Conservation (phyloP, 2,113 vertebrate genomes). For the Odontesthes bonariensis region DNA sequence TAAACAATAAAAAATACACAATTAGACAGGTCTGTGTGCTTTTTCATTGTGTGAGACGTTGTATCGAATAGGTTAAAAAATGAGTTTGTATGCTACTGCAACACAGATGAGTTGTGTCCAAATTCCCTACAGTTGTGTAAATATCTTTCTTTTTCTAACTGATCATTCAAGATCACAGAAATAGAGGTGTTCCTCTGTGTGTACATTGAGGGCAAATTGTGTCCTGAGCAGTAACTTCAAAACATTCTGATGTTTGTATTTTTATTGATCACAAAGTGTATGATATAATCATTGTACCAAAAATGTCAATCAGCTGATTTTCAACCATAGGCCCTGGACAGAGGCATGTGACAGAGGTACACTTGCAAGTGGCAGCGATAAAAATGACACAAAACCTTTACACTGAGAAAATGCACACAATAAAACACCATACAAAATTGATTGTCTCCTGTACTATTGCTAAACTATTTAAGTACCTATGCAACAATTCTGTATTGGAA, state of each 20-base stretch:
- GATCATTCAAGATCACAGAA: neutral
- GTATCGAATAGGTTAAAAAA: neutral
- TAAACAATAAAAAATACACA: constrained; percentile 77
- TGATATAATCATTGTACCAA: neutral
- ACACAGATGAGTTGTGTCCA: neutral
- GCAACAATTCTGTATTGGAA: too few species aligned
- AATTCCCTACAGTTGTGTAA: neutral
- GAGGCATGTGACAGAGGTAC: neutral
- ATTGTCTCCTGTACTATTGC: neutral
- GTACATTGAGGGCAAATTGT: neutral
- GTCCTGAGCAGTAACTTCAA: neutral
- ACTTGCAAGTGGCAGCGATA: neutral
- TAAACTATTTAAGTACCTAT: too few species aligned
- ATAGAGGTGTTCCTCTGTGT: neutral
- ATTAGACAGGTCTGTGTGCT: constrained; percentile 51
- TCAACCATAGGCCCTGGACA: neutral
- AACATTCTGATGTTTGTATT: neutral
- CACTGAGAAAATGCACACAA: neutral
- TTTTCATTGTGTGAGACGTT: constrained; percentile 22
- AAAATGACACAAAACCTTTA: neutral
- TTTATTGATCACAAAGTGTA: neutral
- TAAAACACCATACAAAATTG: neutral
- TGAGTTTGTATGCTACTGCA: constrained; percentile 15
- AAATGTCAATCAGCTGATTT: neutral
- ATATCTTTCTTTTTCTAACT: neutral